Evolutionary conservation across 2,888 invertebrate genomes (phyloP), one percentile per base, ranked within the genome.

Genomic region (Rhodophaea formosa): DNA sequence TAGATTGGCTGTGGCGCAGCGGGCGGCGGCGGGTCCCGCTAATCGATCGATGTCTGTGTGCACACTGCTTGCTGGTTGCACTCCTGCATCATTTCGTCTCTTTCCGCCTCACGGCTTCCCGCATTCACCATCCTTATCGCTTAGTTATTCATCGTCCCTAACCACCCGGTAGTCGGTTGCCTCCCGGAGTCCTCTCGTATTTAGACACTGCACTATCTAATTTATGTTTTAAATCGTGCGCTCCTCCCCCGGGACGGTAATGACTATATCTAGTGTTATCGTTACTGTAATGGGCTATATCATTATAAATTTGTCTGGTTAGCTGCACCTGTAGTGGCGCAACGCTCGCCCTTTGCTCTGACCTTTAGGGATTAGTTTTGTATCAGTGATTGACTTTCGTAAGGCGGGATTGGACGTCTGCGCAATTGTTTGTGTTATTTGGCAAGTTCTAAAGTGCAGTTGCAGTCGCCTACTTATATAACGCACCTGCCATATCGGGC

Each of bases 401-500:
- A 80, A 80, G 76, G 74, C 23, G 49, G 43, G 39, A 56, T 56
- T 56, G 49, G 56, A 47, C 47, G 35, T 49, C 39, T 56, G 56
- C 17, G 55, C 54, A 57, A 59, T 65, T 62, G 56, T 56, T 56
- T 62, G 52, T 49, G 53, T 51, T 51, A 58, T 62, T 64, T 62
- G 61, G 44, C 57, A 53, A 60, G 47, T 47, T 32, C 39, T 49
- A 75, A 73, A 73, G 72, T 75, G 75, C 72, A 75, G 73, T 70
- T 73, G 83, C 83, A 69, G 71, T 66, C 49, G 49, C 68, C 71
- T 75, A 81, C 82, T 91, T 90, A 89, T 89, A 88, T 89, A 90
- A 90, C 88, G 79, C 89, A 90, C 90, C 90, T 90, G 91, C 90
- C 90, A 85, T 90, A 89, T 89, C 86, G 77, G 84, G 84, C 82